phyloP scores from a whole-genome alignment of 2,888 invertebrate species.

The Brachynemurus nebulosus region DNA sequence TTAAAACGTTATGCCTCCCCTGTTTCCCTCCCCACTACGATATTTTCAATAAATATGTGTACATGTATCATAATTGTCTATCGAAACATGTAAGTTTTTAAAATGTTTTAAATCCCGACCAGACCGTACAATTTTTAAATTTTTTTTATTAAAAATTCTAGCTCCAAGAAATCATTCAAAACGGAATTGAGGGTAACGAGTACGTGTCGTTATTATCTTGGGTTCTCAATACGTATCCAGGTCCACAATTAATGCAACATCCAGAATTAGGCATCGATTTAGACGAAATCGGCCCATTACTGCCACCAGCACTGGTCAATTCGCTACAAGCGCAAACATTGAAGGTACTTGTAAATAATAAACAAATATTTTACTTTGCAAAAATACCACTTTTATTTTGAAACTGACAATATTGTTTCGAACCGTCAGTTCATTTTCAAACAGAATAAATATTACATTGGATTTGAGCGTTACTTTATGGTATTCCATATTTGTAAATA shows the following conservation, averaged over 20 bases:
- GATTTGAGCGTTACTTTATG: no score
- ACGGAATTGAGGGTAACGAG: conserved; percentile 89
- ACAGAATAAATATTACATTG: no score
- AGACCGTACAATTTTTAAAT: no score
- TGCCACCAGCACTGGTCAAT: conserved; percentile 59
- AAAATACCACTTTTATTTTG: no score
- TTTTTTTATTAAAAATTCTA: conserved; percentile 27
- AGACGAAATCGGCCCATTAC: conserved; percentile 55
- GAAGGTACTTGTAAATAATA: conserved; percentile 31
- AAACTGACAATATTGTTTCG: no score
- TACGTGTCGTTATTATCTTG: conserved; percentile 88
- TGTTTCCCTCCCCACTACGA: conserved; percentile 94
- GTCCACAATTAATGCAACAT: conserved; percentile 76
- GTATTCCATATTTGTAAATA: no score
- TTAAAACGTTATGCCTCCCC: conserved; percentile 77
- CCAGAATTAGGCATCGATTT: conserved; percentile 62
- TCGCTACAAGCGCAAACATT: conserved; percentile 73
- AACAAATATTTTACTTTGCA: conserved; percentile 3
- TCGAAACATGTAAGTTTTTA: conserved; percentile 64
- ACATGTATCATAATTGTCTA: conserved; percentile 86
- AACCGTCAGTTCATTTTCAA: no score
- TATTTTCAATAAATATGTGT: conserved; percentile 80
- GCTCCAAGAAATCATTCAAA: conserved; percentile 78
- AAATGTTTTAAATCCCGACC: no score
- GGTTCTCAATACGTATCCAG: conserved; percentile 83